Evolutionary conservation across 2,888 invertebrate species (phyloP).

Genomic region (Temnothorax rugatulus): DNA sequence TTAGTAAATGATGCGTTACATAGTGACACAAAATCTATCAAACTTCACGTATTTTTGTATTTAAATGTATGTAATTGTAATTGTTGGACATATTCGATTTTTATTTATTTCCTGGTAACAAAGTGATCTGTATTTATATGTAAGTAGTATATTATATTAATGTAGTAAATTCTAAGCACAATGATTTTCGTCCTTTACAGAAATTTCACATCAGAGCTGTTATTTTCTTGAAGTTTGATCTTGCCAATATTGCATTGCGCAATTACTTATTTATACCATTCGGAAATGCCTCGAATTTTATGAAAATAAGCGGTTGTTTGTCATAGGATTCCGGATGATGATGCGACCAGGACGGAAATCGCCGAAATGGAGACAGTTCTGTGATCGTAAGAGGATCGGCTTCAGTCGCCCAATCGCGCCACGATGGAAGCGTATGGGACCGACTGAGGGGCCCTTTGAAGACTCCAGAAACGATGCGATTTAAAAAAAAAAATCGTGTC

Average conservation of each 20-base stretch:
- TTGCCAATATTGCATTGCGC: no score
- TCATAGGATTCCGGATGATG: constrained; percentile 80
- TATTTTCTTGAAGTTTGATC: background rate
- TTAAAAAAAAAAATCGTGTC: constrained; percentile 35
- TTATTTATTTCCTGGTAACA: background rate
- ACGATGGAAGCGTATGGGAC: constrained; percentile 55
- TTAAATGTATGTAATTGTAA: constrained; percentile 9
- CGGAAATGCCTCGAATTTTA: background rate
- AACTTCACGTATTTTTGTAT: background rate
- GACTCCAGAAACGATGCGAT: constrained; percentile 33
- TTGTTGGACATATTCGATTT: background rate
- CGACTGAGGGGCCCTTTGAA: constrained; percentile 49
- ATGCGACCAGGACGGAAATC: constrained; percentile 91
- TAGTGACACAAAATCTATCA: background rate
- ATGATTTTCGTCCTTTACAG: background rate
- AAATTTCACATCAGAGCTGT: background rate
- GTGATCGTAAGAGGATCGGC: constrained; percentile 88
- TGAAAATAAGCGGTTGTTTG: background rate
- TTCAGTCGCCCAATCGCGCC: constrained; percentile 67
- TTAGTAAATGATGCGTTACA: background rate
- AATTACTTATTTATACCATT: background rate
- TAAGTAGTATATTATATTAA: background rate
- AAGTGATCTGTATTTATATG: background rate
- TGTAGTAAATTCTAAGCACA: background rate
- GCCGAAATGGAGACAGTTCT: constrained; percentile 98